These are phyloP conservation scores for Athalia circularis DNA, from an alignment of 2,888 invertebrate species.

Conservation along the genomic window DNA sequence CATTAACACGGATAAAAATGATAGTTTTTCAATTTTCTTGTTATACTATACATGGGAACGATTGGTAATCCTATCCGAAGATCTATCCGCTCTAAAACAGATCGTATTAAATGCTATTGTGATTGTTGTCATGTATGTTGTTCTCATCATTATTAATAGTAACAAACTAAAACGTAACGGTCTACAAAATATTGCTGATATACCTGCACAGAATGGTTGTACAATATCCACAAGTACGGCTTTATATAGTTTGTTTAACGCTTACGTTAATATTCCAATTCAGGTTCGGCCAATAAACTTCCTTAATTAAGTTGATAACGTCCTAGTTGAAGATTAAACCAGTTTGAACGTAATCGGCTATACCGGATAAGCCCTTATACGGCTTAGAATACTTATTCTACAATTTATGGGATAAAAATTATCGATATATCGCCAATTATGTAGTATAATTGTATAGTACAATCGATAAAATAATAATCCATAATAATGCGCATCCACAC, in stretches of 20 bases:
- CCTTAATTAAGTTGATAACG: conserved; percentile 33
- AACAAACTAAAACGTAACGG: conserved; percentile 28
- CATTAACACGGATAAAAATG: too few species aligned
- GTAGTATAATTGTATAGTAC: too few species aligned
- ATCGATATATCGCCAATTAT: too few species aligned
- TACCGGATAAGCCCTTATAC: too few species aligned
- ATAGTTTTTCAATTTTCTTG: too few species aligned
- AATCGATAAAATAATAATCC: too few species aligned
- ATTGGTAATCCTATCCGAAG: conserved; percentile 25
- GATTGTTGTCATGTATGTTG: neutral
- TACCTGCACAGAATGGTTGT: neutral
- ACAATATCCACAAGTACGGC: neutral
- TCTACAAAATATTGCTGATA: too few species aligned
- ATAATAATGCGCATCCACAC: too few species aligned
- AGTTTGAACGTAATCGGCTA: neutral
- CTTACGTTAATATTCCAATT: conserved; percentile 34
- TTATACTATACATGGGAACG: neutral
- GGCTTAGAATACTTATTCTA: too few species aligned
- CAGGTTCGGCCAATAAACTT: conserved; percentile 28
- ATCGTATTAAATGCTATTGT: conserved; percentile 1
- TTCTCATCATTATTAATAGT: neutral
- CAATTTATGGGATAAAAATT: too few species aligned
- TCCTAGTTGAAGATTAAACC: conserved; percentile 20
- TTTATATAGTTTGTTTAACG: conserved; percentile 18
- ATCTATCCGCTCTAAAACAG: conserved; percentile 23